These are phyloP conservation scores for Scaeva pyrastri DNA, from an alignment of 2,888 invertebrate species.

Conservation along the genomic window DNA sequence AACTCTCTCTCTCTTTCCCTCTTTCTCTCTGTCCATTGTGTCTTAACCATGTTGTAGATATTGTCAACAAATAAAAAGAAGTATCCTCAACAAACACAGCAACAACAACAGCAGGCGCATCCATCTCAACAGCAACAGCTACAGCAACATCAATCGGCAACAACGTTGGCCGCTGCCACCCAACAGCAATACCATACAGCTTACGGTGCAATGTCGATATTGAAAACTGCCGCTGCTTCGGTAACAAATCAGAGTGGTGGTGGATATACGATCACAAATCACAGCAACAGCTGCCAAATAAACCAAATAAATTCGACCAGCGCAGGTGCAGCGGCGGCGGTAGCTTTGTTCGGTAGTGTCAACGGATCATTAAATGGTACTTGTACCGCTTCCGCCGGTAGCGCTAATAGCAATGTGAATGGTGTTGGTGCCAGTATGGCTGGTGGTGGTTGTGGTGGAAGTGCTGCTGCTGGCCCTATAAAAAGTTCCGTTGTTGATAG, in stretches of 20 bases:
- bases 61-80: conserved; percentile 80
- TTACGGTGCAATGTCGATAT: conserved; percentile 79
- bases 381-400: conserved; percentile 15
- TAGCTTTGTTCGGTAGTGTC: conserved; percentile 76
- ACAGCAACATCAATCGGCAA: conserved; percentile 45
- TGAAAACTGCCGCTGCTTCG: conserved; percentile 75
- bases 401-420: conserved; percentile 41
- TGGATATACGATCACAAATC: conserved; percentile 58
- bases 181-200: conserved; percentile 78
- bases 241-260: conserved; percentile 60
- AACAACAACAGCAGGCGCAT: conserved; percentile 70
- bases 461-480: conserved; percentile 53
- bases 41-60: conserved; percentile 79
- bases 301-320: conserved; percentile 51
- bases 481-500: conserved; percentile 77
- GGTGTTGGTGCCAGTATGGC: conserved; percentile 48
- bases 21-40: conserved; percentile 46
- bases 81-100: conserved; percentile 78
- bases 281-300: conserved; percentile 52
- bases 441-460: conserved; percentile 51
- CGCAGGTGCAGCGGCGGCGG: conserved; percentile 41
- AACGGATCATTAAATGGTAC: conserved; percentile 77
- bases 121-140: conserved; percentile 74
- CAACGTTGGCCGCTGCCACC: conserved; percentile 32
- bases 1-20: conserved; percentile 15